Conservation (phyloP, 2,888 invertebrate species). For the Lymantria dispar region DNA sequence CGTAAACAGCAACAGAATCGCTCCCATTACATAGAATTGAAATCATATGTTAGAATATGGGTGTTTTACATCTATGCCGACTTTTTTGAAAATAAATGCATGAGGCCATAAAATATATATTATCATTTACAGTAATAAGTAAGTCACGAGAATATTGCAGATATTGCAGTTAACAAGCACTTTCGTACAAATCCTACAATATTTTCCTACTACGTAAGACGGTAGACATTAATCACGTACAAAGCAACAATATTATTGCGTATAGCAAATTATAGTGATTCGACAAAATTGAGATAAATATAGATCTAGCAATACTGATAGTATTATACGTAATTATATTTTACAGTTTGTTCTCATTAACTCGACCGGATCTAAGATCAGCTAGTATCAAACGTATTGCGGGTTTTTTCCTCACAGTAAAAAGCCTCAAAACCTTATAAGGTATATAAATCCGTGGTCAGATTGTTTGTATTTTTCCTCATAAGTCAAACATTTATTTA, state of each 20-base stretch:
- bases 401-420: conserved; percentile 14
- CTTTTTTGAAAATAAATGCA: too few relatives aligned
- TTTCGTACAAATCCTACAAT: conserved; percentile 5
- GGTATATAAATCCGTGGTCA: conserved; percentile 3
- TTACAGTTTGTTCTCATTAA: conserved; percentile 14
- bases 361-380: neutral
- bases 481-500: neutral
- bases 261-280: conserved; percentile 35
- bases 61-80: too few relatives aligned
- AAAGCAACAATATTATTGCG: conserved; percentile 23
- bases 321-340: conserved; percentile 40
- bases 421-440: conserved; percentile 11
- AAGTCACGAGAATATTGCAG: conserved; percentile 14
- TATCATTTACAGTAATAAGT: conserved; percentile 11
- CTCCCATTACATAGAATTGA: too few relatives aligned
- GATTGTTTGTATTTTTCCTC: neutral
- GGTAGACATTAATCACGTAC: conserved; percentile 19
- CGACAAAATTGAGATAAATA: conserved; percentile 34
- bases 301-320: conserved; percentile 25
- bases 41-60: too few relatives aligned
- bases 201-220: conserved; percentile 8
- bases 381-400: neutral
- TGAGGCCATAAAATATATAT: too few relatives aligned
- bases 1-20: too few relatives aligned
- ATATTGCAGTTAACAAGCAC: conserved; percentile 1